These are phyloP conservation scores for Callitettix versicolor DNA, from an alignment of 1,140 invertebrate genomes.

Conservation along the genomic window DNA sequence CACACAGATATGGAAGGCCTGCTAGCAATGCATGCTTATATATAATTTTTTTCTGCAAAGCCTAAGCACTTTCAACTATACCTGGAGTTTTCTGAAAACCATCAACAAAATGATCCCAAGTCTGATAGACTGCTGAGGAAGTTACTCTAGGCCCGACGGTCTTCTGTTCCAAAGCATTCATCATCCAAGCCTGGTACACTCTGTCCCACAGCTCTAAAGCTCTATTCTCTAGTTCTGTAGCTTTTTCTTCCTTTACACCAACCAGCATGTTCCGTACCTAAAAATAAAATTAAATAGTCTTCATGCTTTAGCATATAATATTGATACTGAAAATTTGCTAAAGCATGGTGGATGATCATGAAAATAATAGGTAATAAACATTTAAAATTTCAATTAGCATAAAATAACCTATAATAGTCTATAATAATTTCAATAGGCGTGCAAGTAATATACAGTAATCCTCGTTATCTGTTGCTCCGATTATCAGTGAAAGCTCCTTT, in stretches of 20 bases:
- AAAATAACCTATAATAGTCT: too few relatives aligned
- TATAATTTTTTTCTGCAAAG: too few relatives aligned
- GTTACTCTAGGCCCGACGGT: constrained; percentile 55
- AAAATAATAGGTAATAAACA: too few relatives aligned
- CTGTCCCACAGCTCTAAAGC: constrained; percentile 87
- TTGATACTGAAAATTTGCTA: not conserved
- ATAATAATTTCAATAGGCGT: too few relatives aligned
- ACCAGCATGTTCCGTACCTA: constrained; percentile 66
- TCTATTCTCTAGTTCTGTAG: constrained; percentile 78
- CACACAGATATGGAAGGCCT: too few relatives aligned
- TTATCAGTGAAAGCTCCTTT: too few relatives aligned
- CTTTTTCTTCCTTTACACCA: constrained; percentile 70
- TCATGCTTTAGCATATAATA: constrained; percentile 23
- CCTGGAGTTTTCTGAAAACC: constrained; percentile 60
- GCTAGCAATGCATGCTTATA: too few relatives aligned
- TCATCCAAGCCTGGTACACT: constrained; percentile 85
- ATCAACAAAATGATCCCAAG: constrained; percentile 61
- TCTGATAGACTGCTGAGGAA: constrained; percentile 50
- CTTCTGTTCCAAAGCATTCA: constrained; percentile 41
- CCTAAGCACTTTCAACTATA: too few relatives aligned
- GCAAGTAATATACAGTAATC: too few relatives aligned
- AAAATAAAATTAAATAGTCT: constrained; percentile 10
- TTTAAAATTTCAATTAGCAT: too few relatives aligned
- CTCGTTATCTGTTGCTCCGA: too few relatives aligned
- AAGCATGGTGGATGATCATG: not conserved